Evolutionary conservation across 2,888 invertebrate genomes (phyloP).

Genomic region (Meganola albula): DNA sequence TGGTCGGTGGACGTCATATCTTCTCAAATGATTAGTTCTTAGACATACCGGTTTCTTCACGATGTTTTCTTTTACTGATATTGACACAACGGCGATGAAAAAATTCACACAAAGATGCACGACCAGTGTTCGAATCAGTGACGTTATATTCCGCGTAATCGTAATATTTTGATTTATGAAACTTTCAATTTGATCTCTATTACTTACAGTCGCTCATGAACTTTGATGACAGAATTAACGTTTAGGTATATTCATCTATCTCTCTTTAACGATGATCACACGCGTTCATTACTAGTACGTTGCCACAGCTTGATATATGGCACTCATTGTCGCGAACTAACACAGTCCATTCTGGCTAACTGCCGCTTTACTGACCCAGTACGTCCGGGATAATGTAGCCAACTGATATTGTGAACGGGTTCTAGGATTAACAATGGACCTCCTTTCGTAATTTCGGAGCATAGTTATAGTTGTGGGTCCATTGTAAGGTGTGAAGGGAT

Average conservation of each 20-base stretch:
- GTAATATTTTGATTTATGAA: background rate
- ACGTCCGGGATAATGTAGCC: conserved; percentile 29
- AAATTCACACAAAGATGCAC: too few species aligned
- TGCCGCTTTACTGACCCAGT: conserved; percentile 51
- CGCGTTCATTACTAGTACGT: conserved; percentile 44
- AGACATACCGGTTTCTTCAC: too few species aligned
- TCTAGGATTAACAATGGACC: conserved; percentile 5
- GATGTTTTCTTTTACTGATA: too few species aligned
- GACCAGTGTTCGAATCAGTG: too few species aligned
- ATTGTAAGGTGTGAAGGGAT: too few species aligned
- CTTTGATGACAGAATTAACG: conserved; percentile 44
- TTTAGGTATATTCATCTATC: conserved; percentile 35
- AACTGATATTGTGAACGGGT: conserved; percentile 22
- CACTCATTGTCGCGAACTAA: conserved; percentile 65
- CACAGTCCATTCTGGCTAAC: conserved; percentile 62
- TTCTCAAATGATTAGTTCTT: too few species aligned
- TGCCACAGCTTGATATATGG: conserved; percentile 51
- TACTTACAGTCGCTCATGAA: conserved; percentile 19
- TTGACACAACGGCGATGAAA: too few species aligned
- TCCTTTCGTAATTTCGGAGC: too few species aligned
- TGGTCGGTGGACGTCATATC: too few species aligned
- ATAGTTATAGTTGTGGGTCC: too few species aligned
- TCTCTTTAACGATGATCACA: conserved; percentile 34
- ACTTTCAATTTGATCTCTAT: conserved; percentile 4
- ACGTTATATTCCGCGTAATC: too few species aligned